Base-by-base conservation (phyloP, 30 jellyfish, hydroid and myxozoan species). In the Aurelia aurita region DNA sequence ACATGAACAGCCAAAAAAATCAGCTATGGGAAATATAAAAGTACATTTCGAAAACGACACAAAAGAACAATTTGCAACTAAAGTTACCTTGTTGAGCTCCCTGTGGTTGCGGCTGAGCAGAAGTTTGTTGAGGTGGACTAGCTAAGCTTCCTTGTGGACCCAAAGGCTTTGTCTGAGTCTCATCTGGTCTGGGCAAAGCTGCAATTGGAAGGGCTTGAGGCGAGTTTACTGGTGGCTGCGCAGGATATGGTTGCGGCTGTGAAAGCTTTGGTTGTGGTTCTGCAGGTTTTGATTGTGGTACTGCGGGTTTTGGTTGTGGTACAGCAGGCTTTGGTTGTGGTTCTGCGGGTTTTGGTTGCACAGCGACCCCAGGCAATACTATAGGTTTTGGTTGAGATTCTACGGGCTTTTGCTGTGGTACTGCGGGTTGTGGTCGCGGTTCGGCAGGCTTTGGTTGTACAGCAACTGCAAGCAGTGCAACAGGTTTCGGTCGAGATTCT, bases 41-140 rank as follows among this genome's bases (percentile, higher is more conserved):
- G n/a, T n/a, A n/a, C n/a, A n/a, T n/a, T n/a, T n/a, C n/a, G n/a
- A n/a, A n/a, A n/a, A n/a, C n/a, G n/a, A n/a, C n/a, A n/a, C n/a
- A n/a, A n/a, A n/a, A n/a, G n/a, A n/a, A n/a, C n/a, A n/a, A n/a
- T n/a, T n/a, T n/a, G n/a, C n/a, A n/a, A n/a, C 23, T 11, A 28
- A 22, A 7, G 31, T 27, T 43, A 43, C 68, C 68, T 77, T 57
- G 79, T 29, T 35, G 77, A 11, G 44, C 44, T 20, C 43, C 67
- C 21, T 62, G 66, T 31, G 29, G 70, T 49, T 49, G 91, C 82
- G 20, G 65, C 53, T 23, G 82, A 21, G 88, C 49, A 21, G 80
- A 60, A 5, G 29, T 28, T 39, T 26, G 66, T 66, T 80, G 84
- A 19, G 43, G 91, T 35, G 71, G 82, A 32, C 44, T 51, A 55